phyloP scores from a whole-genome alignment of 2,797 vertebrate genomes.

The Naso thynnoides region DNA sequence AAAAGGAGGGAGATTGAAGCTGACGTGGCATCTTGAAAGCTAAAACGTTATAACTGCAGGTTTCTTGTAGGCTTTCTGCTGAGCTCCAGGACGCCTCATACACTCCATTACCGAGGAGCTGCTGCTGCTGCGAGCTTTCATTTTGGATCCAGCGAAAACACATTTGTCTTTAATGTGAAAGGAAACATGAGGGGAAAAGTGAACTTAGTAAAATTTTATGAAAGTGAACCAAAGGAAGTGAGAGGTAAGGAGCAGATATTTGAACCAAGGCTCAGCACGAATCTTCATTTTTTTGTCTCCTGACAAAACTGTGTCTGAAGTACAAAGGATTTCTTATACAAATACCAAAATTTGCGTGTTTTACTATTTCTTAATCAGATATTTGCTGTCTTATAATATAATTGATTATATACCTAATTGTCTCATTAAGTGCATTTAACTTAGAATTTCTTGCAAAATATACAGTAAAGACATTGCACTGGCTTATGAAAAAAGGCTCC shows the following conservation, averaged over 20 bases:
- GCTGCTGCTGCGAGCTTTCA: slow-evolving; percentile 32
- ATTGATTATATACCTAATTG: not conserved
- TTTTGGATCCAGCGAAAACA: slow-evolving; percentile 13
- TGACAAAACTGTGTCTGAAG: not conserved
- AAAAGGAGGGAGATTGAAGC: slow-evolving; percentile 17
- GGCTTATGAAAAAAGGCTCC: slow-evolving; percentile 14
- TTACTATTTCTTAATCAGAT: not conserved
- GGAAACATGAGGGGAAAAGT: not conserved
- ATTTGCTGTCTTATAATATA: slow-evolving; percentile 3
- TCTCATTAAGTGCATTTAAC: not conserved
- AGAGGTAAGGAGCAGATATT: not conserved
- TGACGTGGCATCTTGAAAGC: slow-evolving; percentile 15
- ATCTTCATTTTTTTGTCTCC: not conserved
- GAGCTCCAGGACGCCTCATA: slow-evolving; percentile 15
- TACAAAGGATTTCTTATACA: not conserved
- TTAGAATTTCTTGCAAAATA: not conserved
- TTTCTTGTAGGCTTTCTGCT: slow-evolving; percentile 16
- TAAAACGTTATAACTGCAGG: slow-evolving; percentile 12
- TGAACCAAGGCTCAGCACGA: not conserved
- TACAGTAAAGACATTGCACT: slow-evolving; percentile 8
- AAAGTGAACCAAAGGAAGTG: slow-evolving; percentile 3
- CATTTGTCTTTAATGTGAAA: slow-evolving; percentile 10
- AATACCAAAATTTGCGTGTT: not conserved
- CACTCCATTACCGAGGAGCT: not conserved
- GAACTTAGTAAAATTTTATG: not conserved